phyloP scores from a whole-genome alignment of 2,888 invertebrate species.

The Lomographa bimaculata region DNA sequence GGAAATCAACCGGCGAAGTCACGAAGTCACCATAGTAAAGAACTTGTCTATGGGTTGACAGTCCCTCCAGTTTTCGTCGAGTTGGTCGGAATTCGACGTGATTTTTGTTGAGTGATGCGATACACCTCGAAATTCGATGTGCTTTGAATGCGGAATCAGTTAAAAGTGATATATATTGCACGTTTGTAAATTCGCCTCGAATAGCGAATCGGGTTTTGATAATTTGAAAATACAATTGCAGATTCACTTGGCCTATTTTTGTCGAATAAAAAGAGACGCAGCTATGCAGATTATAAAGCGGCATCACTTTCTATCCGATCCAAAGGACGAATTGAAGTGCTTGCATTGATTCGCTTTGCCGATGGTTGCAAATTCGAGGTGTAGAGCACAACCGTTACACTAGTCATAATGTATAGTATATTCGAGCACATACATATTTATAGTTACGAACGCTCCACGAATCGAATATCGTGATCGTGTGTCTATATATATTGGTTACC shows the following conservation, averaged over 20 bases:
- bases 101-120: slow-evolving; percentile 13
- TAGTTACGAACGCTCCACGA: slow-evolving; percentile 3
- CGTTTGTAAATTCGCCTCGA: no score
- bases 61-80: slow-evolving; percentile 28
- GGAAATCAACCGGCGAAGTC: slow-evolving; percentile 69
- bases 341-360: no score
- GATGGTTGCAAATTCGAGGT: slow-evolving; percentile 27
- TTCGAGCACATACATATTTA: slow-evolving; percentile 35
- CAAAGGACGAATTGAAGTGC: no score
- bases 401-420: slow-evolving; percentile 64
- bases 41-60: slow-evolving; percentile 76
- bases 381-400: slow-evolving; percentile 53
- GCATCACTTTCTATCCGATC: no score
- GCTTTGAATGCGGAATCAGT: no score
- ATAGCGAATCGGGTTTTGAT: no score
- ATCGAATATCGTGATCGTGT: slow-evolving; percentile 8
- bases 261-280: no score
- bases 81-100: background rate
- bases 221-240: no score
- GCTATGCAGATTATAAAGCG: no score
- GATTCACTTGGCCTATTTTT: no score
- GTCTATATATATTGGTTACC: slow-evolving; percentile 2
- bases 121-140: slow-evolving; percentile 20
- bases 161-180: no score
- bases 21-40: slow-evolving; percentile 66